Percentiles rank a stretch among this genome's conserved stretches.
Evolutionary conservation across 2,113 vertebrate genomes (phyloP).

Genomic region (Seriola dumerili): DNA sequence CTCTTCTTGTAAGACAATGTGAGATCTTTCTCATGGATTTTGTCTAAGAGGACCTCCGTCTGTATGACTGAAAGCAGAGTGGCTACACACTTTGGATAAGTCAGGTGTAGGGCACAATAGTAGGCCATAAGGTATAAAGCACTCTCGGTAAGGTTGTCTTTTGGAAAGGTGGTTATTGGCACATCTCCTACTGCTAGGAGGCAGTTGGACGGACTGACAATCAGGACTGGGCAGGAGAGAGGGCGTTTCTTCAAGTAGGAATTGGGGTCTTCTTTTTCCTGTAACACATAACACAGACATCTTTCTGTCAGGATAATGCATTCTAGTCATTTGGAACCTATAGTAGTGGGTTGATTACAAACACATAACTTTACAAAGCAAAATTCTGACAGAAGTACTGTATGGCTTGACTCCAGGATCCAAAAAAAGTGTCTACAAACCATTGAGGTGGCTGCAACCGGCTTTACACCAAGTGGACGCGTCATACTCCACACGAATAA

Average conservation of each 20-base stretch:
- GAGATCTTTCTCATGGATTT: too few species aligned
- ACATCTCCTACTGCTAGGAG: constrained; percentile 49
- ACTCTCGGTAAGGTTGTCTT: constrained; percentile 35
- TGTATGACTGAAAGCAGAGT: constrained; percentile 54
- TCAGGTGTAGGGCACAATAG: constrained; percentile 57
- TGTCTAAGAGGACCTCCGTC: too few species aligned
- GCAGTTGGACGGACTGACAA: constrained; percentile 42
- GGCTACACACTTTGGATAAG: constrained; percentile 54
- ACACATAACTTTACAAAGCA: constrained; percentile 22
- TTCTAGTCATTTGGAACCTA: constrained; percentile 5
- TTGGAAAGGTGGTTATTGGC: constrained; percentile 27
- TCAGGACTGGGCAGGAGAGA: constrained; percentile 55
- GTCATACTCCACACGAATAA: too few species aligned
- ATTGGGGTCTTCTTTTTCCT: constrained; percentile 51
- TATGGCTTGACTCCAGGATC: too few species aligned
- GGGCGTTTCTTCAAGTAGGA: constrained; percentile 49
- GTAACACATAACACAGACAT: constrained; percentile 40
- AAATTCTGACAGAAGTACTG: constrained; percentile 2
- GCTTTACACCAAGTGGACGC: too few species aligned
- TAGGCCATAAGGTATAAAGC: constrained; percentile 63
- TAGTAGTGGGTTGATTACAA: constrained; percentile 1
- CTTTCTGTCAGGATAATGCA: constrained; percentile 26
- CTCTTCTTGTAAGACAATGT: too few species aligned
- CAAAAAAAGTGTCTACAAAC: too few species aligned
- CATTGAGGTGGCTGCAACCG: too few species aligned